phyloP scores from a whole-genome alignment of 2,888 invertebrate genomes.

The Torymus texanus region DNA sequence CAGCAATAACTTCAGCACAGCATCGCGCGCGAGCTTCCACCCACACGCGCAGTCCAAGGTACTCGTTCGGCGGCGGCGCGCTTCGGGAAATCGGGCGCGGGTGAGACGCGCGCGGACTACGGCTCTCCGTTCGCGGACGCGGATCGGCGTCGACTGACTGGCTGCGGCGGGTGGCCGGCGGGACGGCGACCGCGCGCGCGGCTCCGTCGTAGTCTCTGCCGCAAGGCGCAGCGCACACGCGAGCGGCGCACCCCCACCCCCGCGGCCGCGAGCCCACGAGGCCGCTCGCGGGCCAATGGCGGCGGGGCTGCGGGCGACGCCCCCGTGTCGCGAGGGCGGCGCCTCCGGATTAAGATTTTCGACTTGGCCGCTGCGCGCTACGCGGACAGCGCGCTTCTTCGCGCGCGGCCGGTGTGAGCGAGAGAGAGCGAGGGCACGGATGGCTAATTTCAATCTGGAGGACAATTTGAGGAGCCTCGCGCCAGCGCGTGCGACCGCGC shows the following conservation, averaged over 20 bases:
- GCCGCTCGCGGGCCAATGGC: slow-evolving; percentile 67
- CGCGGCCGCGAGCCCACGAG: slow-evolving; percentile 13
- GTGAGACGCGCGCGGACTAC: neutral
- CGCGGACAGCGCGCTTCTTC: neutral
- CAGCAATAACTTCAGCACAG: too few species aligned
- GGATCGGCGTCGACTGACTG: slow-evolving; percentile 70
- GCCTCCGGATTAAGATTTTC: slow-evolving; percentile 74
- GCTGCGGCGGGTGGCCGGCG: neutral
- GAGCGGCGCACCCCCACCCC: slow-evolving; percentile 62
- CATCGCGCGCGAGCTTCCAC: too few species aligned
- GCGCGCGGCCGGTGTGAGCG: neutral
- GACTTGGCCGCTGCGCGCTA: slow-evolving; percentile 63
- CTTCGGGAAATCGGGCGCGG: neutral
- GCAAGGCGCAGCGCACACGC: neutral
- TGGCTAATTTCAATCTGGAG: slow-evolving; percentile 62
- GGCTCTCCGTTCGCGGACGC: slow-evolving; percentile 65
- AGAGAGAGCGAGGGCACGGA: slow-evolving; percentile 5
- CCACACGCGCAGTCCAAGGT: too few species aligned
- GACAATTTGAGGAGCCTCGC: neutral
- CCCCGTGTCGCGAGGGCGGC: slow-evolving; percentile 67
- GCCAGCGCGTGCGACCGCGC: neutral
- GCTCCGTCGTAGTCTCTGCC: too few species aligned
- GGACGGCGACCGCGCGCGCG: neutral
- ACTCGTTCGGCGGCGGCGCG: too few species aligned
- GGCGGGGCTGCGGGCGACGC: slow-evolving; percentile 59